Percentiles rank a stretch among this genome's conserved stretches.
Evolutionary conservation across 2,888 invertebrate genomes (phyloP).

Genomic region (Hofmannophila pseudospretella): DNA sequence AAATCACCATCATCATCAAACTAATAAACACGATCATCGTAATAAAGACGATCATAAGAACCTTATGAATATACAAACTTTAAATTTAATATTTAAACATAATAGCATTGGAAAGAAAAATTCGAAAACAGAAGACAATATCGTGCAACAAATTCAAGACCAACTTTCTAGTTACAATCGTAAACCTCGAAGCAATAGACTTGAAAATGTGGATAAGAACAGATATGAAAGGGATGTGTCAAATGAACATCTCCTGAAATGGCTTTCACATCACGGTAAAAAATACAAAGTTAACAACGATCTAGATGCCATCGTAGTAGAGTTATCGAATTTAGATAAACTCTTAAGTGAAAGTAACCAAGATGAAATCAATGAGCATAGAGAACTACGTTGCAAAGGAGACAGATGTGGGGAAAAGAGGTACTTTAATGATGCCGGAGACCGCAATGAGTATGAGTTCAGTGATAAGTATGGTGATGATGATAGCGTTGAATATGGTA

Average conservation of each 20-base stretch:
- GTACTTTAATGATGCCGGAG: neutral
- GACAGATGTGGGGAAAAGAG: neutral
- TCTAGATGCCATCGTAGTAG: constrained; percentile 35
- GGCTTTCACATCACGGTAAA: constrained; percentile 11
- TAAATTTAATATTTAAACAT: constrained; percentile 15
- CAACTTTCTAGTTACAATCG: no score
- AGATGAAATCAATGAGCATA: neutral
- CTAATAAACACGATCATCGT: neutral
- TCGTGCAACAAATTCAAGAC: no score
- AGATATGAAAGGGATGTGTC: no score
- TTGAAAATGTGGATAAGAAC: no score
- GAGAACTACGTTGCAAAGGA: neutral
- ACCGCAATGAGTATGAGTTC: neutral
- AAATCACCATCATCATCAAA: neutral
- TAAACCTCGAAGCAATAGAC: no score
- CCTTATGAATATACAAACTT: constrained; percentile 11
- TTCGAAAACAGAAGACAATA: no score
- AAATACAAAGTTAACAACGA: constrained; percentile 29
- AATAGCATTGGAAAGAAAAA: neutral
- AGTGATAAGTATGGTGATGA: no score
- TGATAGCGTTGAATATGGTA: neutral
- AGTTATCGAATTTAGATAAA: constrained; percentile 22
- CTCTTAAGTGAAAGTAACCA: constrained; percentile 10
- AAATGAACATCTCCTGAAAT: neutral
- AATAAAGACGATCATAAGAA: neutral